A percentile compares a stretch with the other conserved stretches of the same genome.
These are phyloP conservation scores for Melinaea marsaeus DNA, from an alignment of 2,888 invertebrate genomes.

Conservation along the genomic window DNA sequence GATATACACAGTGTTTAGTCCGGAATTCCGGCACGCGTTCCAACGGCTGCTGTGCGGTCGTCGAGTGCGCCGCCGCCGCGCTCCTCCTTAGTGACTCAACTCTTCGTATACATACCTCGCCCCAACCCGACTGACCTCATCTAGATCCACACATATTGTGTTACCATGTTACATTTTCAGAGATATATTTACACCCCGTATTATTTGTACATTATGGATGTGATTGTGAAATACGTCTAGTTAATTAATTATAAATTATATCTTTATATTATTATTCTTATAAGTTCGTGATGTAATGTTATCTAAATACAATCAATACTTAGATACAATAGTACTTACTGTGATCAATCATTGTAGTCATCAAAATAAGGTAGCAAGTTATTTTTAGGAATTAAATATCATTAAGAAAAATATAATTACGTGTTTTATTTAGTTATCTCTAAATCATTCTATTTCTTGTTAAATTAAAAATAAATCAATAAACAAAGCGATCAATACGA, in stretches of 20 bases:
- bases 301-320: slow-evolving; percentile 25
- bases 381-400: slow-evolving; percentile 31
- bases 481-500: no score
- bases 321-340: slow-evolving; percentile 37
- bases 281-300: slow-evolving; percentile 19
- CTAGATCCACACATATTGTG: slow-evolving; percentile 66
- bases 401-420: slow-evolving; percentile 27
- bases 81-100: slow-evolving; percentile 54
- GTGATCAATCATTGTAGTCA: slow-evolving; percentile 35
- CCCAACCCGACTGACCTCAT: slow-evolving; percentile 67
- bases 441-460: slow-evolving; percentile 12
- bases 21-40: slow-evolving; percentile 95
- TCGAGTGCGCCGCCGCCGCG: slow-evolving; percentile 67
- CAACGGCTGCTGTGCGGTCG: slow-evolving; percentile 91
- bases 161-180: slow-evolving; percentile 78
- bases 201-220: slow-evolving; percentile 75
- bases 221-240: slow-evolving; percentile 70
- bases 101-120: slow-evolving; percentile 30
- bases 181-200: slow-evolving; percentile 78
- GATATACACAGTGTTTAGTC: slow-evolving; percentile 94
- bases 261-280: slow-evolving; percentile 46
- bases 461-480: no score
- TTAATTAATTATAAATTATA: slow-evolving; percentile 71
- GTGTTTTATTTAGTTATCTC: slow-evolving; percentile 27
- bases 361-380: slow-evolving; percentile 30